phyloP scores from a whole-genome alignment of 2,797 vertebrate species.

The Lepidocolaptes lacrymiger region DNA sequence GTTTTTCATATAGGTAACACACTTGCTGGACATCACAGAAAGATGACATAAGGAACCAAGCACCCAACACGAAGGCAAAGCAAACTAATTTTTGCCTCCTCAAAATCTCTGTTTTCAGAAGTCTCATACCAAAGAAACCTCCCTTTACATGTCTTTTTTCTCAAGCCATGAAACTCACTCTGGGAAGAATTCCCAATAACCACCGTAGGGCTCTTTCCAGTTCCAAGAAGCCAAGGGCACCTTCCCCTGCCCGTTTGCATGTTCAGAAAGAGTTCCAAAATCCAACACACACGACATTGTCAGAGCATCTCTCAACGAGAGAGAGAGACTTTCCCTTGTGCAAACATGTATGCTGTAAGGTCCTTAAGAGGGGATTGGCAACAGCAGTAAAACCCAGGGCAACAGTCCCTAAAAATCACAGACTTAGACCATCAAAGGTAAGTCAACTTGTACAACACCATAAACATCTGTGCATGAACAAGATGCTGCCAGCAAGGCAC shows the following conservation, averaged over 20 bases:
- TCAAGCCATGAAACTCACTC: not conserved
- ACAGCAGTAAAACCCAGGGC: not conserved
- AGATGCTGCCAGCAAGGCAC: not conserved
- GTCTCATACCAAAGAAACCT: not conserved
- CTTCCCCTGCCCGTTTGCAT: not conserved
- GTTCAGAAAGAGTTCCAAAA: not conserved
- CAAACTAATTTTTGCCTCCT: not conserved
- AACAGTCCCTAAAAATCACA: not conserved
- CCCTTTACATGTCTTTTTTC: not conserved
- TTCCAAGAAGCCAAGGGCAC: not conserved
- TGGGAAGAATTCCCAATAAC: not conserved
- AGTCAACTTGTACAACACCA: not conserved
- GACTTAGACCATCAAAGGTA: not conserved
- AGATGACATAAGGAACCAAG: fast-evolving
- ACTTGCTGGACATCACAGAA: not conserved
- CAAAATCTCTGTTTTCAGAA: not conserved
- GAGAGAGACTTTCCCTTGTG: not conserved
- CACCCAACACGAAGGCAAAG: not conserved
- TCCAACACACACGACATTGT: not conserved
- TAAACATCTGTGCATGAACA: not conserved
- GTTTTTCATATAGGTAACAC: not conserved
- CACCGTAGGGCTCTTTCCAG: not conserved
- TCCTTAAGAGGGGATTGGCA: not conserved
- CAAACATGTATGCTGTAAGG: not conserved
- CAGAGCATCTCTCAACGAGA: not conserved